A percentile compares a stretch with the other conserved stretches of the same genome.
These are phyloP conservation scores for Conger conger DNA, from an alignment of 2,113 vertebrate genomes.

Conservation along the genomic window DNA sequence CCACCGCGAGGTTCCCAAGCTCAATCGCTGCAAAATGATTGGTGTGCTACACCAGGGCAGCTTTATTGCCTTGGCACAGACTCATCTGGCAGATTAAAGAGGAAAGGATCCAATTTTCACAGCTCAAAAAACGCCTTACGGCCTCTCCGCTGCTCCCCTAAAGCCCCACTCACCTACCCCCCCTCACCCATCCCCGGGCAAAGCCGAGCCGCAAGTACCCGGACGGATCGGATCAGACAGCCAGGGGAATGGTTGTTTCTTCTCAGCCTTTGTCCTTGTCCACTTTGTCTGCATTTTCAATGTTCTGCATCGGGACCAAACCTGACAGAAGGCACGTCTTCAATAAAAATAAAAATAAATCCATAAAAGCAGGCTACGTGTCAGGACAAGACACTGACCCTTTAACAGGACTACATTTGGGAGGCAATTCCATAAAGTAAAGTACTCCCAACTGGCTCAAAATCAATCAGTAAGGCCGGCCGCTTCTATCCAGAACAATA, in stretches of 20 bases:
- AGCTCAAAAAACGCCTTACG: conserved; percentile 41
- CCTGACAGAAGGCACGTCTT: background rate
- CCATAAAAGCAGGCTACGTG: background rate
- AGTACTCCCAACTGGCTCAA: background rate
- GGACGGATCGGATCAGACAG: background rate
- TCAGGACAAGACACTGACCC: background rate
- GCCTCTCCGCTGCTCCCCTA: conserved; percentile 38
- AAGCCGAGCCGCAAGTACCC: background rate
- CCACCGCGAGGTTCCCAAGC: conserved; percentile 41
- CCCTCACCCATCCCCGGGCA: conserved; percentile 6
- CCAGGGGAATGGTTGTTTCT: background rate
- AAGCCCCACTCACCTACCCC: conserved; percentile 14
- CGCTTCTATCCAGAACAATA: background rate
- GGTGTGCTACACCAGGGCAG: conserved; percentile 45
- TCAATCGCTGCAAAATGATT: conserved; percentile 57
- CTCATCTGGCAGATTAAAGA: conserved; percentile 64
- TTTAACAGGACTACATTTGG: background rate
- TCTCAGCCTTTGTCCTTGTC: background rate
- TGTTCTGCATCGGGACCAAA: background rate
- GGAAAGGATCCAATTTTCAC: conserved; percentile 55
- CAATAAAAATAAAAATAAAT: too few relatives aligned
- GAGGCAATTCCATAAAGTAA: background rate
- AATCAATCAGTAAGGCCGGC: background rate
- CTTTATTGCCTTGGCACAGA: conserved; percentile 58
- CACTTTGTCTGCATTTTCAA: background rate